Percentiles rank a stretch among this genome's conserved stretches.
phyloP scores from a whole-genome alignment of 2,113 vertebrate genomes.

The Agelaius tricolor region DNA sequence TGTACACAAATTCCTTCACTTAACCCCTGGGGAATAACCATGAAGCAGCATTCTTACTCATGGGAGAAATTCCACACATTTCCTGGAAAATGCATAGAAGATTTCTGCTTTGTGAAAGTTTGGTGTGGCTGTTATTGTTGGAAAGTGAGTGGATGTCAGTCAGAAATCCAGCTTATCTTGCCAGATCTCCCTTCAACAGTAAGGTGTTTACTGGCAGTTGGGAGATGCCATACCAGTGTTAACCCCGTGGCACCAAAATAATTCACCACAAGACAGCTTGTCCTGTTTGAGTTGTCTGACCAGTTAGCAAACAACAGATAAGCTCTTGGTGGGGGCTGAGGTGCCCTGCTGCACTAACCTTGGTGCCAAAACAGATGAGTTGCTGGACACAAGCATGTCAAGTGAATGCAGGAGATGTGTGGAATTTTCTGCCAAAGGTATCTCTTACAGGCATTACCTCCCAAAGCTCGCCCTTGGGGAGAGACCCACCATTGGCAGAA shows the following conservation, averaged over 20 bases:
- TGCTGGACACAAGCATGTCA: neutral
- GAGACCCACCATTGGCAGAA: neutral
- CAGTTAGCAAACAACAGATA: neutral
- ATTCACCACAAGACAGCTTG: neutral
- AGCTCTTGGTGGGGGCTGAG: neutral
- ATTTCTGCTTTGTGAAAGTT: neutral
- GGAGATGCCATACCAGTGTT: neutral
- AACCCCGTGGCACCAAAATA: neutral
- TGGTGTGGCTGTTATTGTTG: neutral
- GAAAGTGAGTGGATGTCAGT: neutral
- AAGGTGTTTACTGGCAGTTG: neutral
- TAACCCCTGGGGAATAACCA: rapidly evolving
- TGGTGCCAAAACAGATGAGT: neutral
- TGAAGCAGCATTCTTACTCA: neutral
- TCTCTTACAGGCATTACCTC: neutral
- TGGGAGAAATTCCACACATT: neutral
- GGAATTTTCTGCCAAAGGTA: neutral
- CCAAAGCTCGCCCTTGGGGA: neutral
- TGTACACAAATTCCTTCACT: neutral
- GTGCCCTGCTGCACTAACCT: neutral
- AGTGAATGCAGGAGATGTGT: neutral
- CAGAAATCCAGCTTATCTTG: neutral
- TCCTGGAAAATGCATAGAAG: neutral
- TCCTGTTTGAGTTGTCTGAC: neutral
- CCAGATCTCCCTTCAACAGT: neutral